A percentile compares a stretch with the other conserved stretches of the same genome.
Evolutionary conservation across 2,888 invertebrate genomes (phyloP).

Genomic region (Meandrusa payeni): DNA sequence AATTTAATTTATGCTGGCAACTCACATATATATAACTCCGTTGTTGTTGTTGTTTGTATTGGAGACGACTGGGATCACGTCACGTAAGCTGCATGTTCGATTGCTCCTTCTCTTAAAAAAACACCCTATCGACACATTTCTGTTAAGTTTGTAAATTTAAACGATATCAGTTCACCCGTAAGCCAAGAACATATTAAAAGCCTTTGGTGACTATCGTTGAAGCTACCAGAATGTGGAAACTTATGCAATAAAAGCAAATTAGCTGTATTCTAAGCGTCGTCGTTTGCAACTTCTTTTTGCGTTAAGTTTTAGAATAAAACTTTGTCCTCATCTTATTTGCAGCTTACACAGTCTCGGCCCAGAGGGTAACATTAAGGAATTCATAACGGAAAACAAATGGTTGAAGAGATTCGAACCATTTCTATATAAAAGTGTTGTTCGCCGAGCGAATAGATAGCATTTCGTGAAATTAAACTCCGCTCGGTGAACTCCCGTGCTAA

Average conservation of each 20-base stretch:
- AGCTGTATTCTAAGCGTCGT: conserved; percentile 57
- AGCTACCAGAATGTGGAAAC: conserved; percentile 59
- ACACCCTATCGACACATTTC: no score
- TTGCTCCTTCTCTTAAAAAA: no score
- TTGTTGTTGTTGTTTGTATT: no score
- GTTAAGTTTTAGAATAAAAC: conserved; percentile 53
- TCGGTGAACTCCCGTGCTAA: no score
- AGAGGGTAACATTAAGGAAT: conserved; percentile 37
- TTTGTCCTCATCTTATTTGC: conserved; percentile 61
- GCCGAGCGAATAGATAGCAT: conserved; percentile 4
- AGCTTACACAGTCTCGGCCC: conserved; percentile 41
- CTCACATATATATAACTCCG: no score
- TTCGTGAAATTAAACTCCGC: no score
- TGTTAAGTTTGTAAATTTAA: no score
- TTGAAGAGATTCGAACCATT: conserved; percentile 3
- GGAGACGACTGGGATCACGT: no score
- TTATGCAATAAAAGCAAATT: conserved; percentile 74
- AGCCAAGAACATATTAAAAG: conserved; percentile 2
- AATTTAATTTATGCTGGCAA: no score
- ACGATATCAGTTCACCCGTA: background rate
- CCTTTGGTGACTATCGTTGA: conserved; percentile 37
- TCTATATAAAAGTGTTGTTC: conserved; percentile 1
- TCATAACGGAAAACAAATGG: conserved; percentile 40
- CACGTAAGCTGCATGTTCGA: no score
- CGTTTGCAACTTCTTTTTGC: conserved; percentile 47